These are phyloP conservation scores for Lytechinus variegatus DNA, from an alignment of 35 echinoderm and acorn worm species.

Conservation along the genomic window DNA sequence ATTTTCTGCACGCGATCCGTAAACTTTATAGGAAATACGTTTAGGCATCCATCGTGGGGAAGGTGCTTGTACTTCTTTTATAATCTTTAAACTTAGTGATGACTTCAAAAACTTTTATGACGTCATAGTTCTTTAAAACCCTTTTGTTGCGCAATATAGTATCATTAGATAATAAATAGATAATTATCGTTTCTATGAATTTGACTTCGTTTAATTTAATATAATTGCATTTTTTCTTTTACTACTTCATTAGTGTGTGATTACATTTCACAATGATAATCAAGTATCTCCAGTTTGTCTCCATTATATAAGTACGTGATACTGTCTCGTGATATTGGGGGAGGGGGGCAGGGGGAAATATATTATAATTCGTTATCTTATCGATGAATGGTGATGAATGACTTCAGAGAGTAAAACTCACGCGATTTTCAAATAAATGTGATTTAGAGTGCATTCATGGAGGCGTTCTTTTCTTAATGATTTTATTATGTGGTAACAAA, in stretches of 20 bases:
- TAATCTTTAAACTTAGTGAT: neutral
- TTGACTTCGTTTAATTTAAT: neutral
- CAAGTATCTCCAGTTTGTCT: too few relatives aligned
- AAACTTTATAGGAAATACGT: neutral
- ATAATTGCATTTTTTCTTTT: too few relatives aligned
- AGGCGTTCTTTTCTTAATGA: neutral
- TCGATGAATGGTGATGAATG: neutral
- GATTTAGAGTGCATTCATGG: neutral
- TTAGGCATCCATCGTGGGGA: neutral
- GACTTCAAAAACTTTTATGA: neutral
- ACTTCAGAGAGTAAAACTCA: neutral
- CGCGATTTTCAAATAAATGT: neutral
- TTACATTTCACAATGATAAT: neutral
- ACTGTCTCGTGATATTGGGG: too few relatives aligned
- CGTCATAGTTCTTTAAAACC: neutral
- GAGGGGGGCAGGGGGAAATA: too few relatives aligned
- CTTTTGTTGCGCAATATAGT: neutral
- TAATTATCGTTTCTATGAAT: neutral
- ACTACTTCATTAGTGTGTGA: neutral
- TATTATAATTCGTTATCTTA: too few relatives aligned
- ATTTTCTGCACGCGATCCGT: conserved; percentile 33
- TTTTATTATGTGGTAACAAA: neutral
- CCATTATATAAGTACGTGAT: too few relatives aligned
- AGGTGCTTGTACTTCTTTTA: neutral
- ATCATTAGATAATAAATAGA: too few relatives aligned